Conservation (phyloP, 2,888 invertebrate species). For the Aethes cnicana region DNA sequence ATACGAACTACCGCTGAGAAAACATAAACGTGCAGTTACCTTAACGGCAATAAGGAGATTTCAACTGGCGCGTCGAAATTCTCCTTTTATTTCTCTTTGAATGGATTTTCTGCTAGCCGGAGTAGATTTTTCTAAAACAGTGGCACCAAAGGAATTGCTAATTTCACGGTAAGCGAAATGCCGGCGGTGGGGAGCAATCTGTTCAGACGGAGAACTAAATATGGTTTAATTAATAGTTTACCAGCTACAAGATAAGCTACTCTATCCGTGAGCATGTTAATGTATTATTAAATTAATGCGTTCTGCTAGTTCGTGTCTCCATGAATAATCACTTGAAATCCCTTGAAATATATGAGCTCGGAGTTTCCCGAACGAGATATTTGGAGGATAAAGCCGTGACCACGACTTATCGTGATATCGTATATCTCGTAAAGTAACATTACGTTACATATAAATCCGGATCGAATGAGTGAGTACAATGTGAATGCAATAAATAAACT, state of each 20-base stretch:
- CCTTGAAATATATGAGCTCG: slow-evolving; percentile 5
- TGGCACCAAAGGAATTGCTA: slow-evolving; percentile 11
- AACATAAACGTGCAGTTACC: slow-evolving; percentile 24
- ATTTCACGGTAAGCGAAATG: slow-evolving; percentile 13
- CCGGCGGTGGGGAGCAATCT: slow-evolving; percentile 17
- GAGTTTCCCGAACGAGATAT: slow-evolving; percentile 20
- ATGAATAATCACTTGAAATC: slow-evolving; percentile 23
- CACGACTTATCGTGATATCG: slow-evolving; percentile 28
- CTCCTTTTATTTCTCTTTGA: slow-evolving; percentile 11
- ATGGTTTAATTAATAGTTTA: slow-evolving; percentile 28
- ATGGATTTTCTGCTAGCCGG: slow-evolving; percentile 8
- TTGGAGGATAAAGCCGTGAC: slow-evolving; percentile 21
- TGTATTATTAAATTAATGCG: slow-evolving; percentile 26
- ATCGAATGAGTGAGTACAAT: slow-evolving; percentile 9
- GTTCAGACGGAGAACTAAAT: slow-evolving; percentile 19
- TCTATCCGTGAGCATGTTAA: slow-evolving; percentile 25
- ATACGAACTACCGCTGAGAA: slow-evolving; percentile 33
- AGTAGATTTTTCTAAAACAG: slow-evolving; percentile 13
- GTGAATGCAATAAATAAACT: slow-evolving; percentile 2
- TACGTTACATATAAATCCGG: slow-evolving; percentile 27
- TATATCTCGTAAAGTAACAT: slow-evolving; percentile 12
- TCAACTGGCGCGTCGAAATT: slow-evolving; percentile 10
- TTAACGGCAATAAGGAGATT: slow-evolving; percentile 9
- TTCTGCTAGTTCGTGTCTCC: slow-evolving; percentile 16
- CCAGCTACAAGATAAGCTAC: slow-evolving; percentile 22